phyloP scores from a whole-genome alignment of 2,888 invertebrate genomes.

The Andrena dorsata region DNA sequence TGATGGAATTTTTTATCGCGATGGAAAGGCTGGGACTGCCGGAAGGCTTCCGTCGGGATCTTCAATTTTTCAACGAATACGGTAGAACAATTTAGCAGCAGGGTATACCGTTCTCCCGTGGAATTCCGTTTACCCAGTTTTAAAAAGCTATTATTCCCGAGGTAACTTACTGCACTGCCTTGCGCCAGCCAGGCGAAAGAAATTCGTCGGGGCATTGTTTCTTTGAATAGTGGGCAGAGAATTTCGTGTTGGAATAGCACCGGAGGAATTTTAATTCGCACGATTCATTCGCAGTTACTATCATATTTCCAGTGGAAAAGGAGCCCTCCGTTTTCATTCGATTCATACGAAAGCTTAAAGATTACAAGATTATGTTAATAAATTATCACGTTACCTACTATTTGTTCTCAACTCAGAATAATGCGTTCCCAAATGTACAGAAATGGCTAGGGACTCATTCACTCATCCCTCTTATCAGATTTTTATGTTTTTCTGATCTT shows the following conservation, averaged over 20 bases:
- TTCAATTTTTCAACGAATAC: slow-evolving; percentile 26
- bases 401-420: too few species aligned
- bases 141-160: slow-evolving; percentile 28
- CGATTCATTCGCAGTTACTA: not conserved
- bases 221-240: not conserved
- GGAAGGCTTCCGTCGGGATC: not conserved
- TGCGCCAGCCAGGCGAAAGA: not conserved
- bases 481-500: too few species aligned
- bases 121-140: slow-evolving; percentile 5
- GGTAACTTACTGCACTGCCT: not conserved
- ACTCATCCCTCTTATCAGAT: too few species aligned
- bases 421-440: too few species aligned
- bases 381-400: too few species aligned
- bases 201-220: slow-evolving; percentile 8
- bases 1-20: slow-evolving; percentile 31
- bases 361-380: not conserved
- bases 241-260: too few species aligned
- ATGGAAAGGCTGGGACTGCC: not conserved
- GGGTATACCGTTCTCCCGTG: not conserved
- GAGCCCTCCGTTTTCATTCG: not conserved
- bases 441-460: too few species aligned
- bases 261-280: not conserved
- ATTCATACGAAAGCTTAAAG: not conserved
- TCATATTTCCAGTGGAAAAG: not conserved
- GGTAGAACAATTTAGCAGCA: slow-evolving; percentile 14